Base-by-base conservation (phyloP, 2,797 vertebrate genomes). In the Paedocypris micromegethes region DNA sequence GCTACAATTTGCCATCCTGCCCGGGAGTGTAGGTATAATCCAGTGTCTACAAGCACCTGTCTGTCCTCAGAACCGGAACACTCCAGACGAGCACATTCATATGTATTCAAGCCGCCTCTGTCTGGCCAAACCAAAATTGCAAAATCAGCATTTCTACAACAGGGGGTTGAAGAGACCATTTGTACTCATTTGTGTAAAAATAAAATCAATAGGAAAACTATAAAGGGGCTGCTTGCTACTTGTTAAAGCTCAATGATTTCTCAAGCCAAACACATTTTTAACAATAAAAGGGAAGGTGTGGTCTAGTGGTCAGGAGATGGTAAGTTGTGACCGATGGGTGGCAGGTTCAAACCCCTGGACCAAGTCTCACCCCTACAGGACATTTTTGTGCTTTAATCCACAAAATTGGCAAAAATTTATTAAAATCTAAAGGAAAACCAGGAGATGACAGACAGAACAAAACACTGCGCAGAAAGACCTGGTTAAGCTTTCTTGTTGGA, bases 91-190 rank as follows among this genome's bases (percentile, higher is more conserved):
- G 62, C 46, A 66, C 54, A 64, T 58, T 61, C 45, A 54, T 45
- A 70, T 45, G 8, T 41, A 70, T 70, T 70, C 54, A 45, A 66
- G 64, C 44, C 5, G 9, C 45, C 45, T 39, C 56, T 9, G 58
- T 59, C 44, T 56, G 5, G 9, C 57, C 70, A 49, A 23, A 40
- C 55, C 64, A 66, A 67, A 64, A 70, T 41, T 58, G 60, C 68
- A 64, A 47, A 64, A 64, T 70, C 68, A 70, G 54, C 60, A 57
- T 70, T 37, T 23, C 23, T 3, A 5, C 6, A 6, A 23, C 68
- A 40, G 40, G 40, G 64, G 62, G 44, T 67, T 61, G 50, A 66
- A 66, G 48, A 5, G 44, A 43, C 55, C 70, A 54, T 66, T 72
- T 66, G 50, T 66, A 54, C 53, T 59, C 38, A 72, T 56, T 45